Evolutionary conservation across 2,113 vertebrate species (phyloP).

Genomic region (Cyrtonyx montezumae): DNA sequence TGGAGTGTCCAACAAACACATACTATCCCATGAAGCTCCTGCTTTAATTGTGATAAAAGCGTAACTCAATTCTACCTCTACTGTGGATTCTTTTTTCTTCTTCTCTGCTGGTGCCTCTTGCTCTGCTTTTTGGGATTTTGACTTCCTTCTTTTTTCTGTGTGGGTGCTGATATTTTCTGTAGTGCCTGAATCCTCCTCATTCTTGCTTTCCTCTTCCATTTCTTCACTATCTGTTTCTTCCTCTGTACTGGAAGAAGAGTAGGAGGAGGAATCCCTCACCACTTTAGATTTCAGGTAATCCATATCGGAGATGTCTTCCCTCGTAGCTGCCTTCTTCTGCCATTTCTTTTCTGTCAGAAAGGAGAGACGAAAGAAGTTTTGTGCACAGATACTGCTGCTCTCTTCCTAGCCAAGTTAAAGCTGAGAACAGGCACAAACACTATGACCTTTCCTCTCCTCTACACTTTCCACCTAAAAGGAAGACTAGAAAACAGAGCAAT

Average conservation of each 20-base stretch:
- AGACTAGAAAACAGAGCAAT: background rate
- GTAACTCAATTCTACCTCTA: conserved; percentile 31
- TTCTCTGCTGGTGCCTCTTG: background rate
- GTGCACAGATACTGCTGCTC: background rate
- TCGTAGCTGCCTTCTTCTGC: conserved; percentile 57
- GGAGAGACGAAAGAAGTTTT: background rate
- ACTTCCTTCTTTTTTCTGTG: conserved; percentile 4
- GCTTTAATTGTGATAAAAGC: background rate
- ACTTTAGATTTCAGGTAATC: conserved; percentile 95
- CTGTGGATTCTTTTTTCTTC: background rate
- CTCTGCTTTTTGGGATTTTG: background rate
- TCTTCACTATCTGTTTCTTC: conserved; percentile 50
- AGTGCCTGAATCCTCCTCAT: background rate
- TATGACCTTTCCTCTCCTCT: background rate
- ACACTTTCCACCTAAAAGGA: rapidly evolving
- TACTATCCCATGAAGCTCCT: background rate
- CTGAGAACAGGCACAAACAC: background rate
- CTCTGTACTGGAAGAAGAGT: conserved; percentile 45
- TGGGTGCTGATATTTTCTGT: conserved; percentile 10
- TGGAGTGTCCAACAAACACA: background rate
- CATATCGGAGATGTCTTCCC: conserved; percentile 88
- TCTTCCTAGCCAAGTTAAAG: background rate
- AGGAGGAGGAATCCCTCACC: conserved; percentile 55
- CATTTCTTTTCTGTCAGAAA: conserved; percentile 28
- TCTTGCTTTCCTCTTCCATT: conserved; percentile 7